phyloP scores from a whole-genome alignment of 2,888 invertebrate genomes.

The Drosophila rellima region DNA sequence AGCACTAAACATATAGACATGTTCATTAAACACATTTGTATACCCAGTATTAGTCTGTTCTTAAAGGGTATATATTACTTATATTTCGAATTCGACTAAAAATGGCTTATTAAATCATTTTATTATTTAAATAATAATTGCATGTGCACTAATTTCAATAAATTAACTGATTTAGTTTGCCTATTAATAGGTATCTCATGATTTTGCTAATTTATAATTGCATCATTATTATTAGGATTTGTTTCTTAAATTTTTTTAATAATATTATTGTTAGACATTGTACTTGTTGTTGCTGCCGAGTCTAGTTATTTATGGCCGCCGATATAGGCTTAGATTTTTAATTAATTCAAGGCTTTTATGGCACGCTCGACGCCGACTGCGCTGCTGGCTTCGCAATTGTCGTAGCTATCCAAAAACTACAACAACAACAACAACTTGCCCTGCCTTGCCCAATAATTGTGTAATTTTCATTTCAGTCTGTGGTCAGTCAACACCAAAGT shows the following conservation, averaged over 20 bases:
- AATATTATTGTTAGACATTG: constrained; percentile 31
- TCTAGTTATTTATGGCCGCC: constrained; percentile 71
- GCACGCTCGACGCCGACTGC: constrained; percentile 45
- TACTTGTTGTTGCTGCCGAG: constrained; percentile 31
- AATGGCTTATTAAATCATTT: too few relatives aligned
- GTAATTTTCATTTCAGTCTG: constrained; percentile 70
- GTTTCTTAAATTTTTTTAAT: constrained; percentile 18
- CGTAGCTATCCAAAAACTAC: constrained; percentile 24
- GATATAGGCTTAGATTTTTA: constrained; percentile 80
- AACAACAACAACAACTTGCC: background rate
- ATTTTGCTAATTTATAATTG: background rate
- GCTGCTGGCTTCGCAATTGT: constrained; percentile 41
- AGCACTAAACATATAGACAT: constrained; percentile 17
- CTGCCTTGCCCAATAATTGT: constrained; percentile 74
- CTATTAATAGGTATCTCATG: too few relatives aligned
- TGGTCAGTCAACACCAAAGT: constrained; percentile 59
- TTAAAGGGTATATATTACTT: constrained; percentile 3
- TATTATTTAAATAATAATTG: too few relatives aligned
- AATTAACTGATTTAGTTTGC: background rate
- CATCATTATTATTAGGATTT: background rate
- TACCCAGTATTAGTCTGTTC: background rate
- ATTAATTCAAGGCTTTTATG: constrained; percentile 80
- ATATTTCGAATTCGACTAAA: too few relatives aligned
- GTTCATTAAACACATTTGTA: constrained; percentile 47
- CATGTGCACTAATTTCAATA: background rate